Conservation (phyloP, 1,140 invertebrate species). For the Holcopasites calliopsidis region DNA sequence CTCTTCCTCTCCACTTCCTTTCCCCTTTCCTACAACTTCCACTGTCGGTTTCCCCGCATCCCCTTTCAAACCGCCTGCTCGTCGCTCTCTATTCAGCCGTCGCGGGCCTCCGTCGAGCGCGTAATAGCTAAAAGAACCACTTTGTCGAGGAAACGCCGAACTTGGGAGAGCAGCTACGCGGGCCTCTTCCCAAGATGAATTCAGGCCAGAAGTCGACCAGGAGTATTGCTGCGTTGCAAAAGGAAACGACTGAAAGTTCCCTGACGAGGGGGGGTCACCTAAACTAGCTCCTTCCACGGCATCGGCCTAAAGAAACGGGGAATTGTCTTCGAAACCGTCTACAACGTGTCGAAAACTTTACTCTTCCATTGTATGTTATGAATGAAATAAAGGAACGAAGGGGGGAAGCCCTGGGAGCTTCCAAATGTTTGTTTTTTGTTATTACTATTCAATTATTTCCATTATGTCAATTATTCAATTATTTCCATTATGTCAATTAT, state of each 20-base stretch:
- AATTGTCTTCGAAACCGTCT: neutral
- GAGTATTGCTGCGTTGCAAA: constrained; percentile 52
- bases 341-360: neutral
- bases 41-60: neutral
- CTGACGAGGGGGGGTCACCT: neutral
- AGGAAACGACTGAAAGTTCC: constrained; percentile 37
- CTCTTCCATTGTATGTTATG: neutral
- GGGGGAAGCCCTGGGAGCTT: no score
- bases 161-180: neutral
- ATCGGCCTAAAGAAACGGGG: neutral
- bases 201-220: constrained; percentile 47
- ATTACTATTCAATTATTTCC: no score
- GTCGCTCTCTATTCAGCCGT: neutral
- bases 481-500: no score
- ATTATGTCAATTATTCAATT: no score
- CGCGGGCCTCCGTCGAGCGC: neutral
- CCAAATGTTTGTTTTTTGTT: no score
- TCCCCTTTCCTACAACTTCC: neutral
- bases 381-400: no score
- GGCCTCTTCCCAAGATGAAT: constrained; percentile 61
- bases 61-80: neutral
- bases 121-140: constrained; percentile 36
- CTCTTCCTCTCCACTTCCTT: neutral
- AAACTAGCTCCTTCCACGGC: constrained; percentile 4
- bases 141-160: constrained; percentile 29